Evolutionary conservation across 1,140 invertebrate genomes (phyloP).

Genomic region (Latrodectus geometricus): DNA sequence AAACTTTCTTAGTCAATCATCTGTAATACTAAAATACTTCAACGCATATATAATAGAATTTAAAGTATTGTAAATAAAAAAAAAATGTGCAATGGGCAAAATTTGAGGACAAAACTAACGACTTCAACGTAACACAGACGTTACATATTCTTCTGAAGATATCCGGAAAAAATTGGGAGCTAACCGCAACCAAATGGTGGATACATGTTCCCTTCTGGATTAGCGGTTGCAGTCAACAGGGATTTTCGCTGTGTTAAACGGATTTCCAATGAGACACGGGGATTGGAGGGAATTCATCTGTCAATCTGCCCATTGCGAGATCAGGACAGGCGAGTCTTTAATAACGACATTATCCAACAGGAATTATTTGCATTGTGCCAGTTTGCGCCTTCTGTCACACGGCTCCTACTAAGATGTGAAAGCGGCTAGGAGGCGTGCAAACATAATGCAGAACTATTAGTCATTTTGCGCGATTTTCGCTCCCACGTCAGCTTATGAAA

Average conservation of each 20-base stretch:
- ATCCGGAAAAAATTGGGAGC: neutral
- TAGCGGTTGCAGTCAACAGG: constrained; percentile 1
- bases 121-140: neutral
- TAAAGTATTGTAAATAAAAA: no score
- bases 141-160: neutral
- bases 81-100: no score
- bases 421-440: neutral
- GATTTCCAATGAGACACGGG: neutral
- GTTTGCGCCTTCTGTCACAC: constrained; percentile 3
- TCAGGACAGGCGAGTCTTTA: neutral
- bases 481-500: neutral
- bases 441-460: neutral
- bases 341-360: neutral
- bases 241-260: constrained; percentile 25
- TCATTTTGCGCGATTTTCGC: neutral
- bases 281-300: neutral
- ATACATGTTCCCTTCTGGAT: neutral
- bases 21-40: no score
- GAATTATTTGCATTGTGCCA: constrained; percentile 22
- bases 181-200: constrained; percentile 3
- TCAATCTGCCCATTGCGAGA: neutral
- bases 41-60: no score
- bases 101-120: no score
- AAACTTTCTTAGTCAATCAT: no score
- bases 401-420: neutral